Conservation (phyloP, 2,797 vertebrate genomes). For the Vultur gryphus region DNA sequence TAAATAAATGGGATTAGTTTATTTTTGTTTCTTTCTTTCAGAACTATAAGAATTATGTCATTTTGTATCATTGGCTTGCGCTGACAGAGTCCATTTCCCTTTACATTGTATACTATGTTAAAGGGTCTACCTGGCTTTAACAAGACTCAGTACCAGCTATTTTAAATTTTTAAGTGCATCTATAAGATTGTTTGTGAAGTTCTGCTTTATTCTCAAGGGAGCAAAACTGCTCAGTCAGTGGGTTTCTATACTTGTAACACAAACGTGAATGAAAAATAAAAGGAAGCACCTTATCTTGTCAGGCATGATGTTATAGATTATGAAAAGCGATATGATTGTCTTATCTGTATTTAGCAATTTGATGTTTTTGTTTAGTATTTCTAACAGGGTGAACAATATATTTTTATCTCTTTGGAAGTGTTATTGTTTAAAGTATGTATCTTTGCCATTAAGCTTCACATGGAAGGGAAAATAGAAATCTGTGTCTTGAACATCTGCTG, state of each 20-base stretch:
- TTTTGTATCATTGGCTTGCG: neutral
- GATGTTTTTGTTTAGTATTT: slow-evolving; percentile 7
- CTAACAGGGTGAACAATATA: neutral
- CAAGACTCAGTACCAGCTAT: neutral
- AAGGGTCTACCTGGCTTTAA: neutral
- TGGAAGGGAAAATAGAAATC: slow-evolving; percentile 26
- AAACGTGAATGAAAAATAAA: slow-evolving; percentile 13
- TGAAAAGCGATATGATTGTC: neutral
- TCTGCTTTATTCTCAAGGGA: neutral
- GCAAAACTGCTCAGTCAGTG: neutral
- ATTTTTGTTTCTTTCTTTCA: neutral
- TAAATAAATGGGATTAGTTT: neutral
- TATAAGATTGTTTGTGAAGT: neutral
- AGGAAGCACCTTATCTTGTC: slow-evolving; percentile 12
- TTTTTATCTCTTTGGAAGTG: slow-evolving; percentile 39
- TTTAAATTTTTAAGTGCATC: neutral
- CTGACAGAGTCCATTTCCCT: neutral
- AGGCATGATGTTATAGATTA: neutral
- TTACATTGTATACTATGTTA: neutral
- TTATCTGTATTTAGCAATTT: neutral
- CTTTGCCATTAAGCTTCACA: slow-evolving; percentile 34
- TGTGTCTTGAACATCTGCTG: slow-evolving; percentile 50
- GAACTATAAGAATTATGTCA: neutral
- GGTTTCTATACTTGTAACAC: neutral
- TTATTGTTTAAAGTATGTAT: slow-evolving; percentile 28